Conservation (phyloP, 2,113 vertebrate species). For the Archocentrus centrarchus region DNA sequence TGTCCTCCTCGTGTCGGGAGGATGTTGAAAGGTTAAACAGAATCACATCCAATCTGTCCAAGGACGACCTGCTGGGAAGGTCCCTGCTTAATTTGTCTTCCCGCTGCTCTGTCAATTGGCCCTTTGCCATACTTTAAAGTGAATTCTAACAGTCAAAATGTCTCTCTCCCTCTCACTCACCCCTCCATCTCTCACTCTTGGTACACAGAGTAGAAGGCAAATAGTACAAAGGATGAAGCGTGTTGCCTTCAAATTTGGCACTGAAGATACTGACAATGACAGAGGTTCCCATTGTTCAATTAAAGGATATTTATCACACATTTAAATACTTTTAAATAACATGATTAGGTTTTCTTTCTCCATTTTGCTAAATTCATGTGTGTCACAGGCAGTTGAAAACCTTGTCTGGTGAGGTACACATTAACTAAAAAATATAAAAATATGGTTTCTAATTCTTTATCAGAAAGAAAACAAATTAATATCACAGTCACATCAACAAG, state of each 20-base stretch:
- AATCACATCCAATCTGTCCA: conserved; percentile 65
- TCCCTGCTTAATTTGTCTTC: conserved; percentile 71
- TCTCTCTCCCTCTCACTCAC: conserved; percentile 30
- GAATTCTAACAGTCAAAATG: conserved; percentile 58
- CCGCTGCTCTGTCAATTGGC: conserved; percentile 60
- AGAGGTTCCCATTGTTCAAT: conserved; percentile 44
- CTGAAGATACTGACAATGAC: conserved; percentile 49
- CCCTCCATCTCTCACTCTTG: conserved; percentile 30
- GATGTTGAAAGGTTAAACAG: conserved; percentile 67
- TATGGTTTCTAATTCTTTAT: background rate
- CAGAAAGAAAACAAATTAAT: background rate
- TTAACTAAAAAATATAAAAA: background rate
- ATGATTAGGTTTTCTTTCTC: conserved; percentile 15
- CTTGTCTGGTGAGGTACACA: conserved; percentile 11
- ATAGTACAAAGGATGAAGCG: conserved; percentile 45
- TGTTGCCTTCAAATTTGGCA: conserved; percentile 46
- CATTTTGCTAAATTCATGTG: background rate
- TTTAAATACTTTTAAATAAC: conserved; percentile 24
- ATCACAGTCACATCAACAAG: background rate
- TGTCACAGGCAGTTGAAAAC: conserved; percentile 7
- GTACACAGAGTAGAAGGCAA: conserved; percentile 20
- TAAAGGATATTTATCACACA: conserved; percentile 16
- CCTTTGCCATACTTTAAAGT: conserved; percentile 69
- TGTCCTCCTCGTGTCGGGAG: conserved; percentile 50
- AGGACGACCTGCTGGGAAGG: conserved; percentile 71